These are phyloP conservation scores for Dipodomys ordii DNA, from an alignment of 2,113 vertebrate species.

Conservation along the genomic window DNA sequence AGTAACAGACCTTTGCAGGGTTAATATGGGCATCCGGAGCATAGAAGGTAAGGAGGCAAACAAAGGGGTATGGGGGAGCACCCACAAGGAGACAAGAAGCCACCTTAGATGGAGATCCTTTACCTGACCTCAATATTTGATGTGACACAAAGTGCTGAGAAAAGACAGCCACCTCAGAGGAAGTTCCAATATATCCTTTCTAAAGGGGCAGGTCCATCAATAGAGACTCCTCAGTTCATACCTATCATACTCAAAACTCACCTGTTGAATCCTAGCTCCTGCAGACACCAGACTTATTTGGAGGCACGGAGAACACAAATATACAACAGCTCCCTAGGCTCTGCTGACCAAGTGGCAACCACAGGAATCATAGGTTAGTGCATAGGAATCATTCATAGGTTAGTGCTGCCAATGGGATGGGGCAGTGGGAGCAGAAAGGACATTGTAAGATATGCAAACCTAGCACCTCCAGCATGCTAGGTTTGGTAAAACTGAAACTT, in stretches of 20 bases:
- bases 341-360: not conserved
- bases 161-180: not conserved
- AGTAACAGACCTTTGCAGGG: not conserved
- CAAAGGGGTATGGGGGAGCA: rapidly evolving
- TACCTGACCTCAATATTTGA: not conserved
- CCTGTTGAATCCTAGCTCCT: not conserved
- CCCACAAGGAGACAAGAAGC: not conserved
- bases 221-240: not conserved
- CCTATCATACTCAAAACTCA: not conserved
- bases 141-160: not conserved
- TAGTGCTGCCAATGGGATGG: not conserved
- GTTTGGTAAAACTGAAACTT: no score
- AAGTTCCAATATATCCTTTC: not conserved
- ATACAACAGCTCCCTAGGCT: not conserved
- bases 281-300: no score
- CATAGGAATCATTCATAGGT: not conserved
- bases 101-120: no score
- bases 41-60: not conserved
- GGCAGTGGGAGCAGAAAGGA: not conserved
- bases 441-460: not conserved
- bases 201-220: not conserved
- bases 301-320: not conserved
- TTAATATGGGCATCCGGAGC: not conserved
- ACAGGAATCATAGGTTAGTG: not conserved
- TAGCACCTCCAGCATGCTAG: not conserved